These are phyloP conservation scores for Anastrepha obliqua DNA, from an alignment of 1,140 invertebrate species.

Conservation along the genomic window DNA sequence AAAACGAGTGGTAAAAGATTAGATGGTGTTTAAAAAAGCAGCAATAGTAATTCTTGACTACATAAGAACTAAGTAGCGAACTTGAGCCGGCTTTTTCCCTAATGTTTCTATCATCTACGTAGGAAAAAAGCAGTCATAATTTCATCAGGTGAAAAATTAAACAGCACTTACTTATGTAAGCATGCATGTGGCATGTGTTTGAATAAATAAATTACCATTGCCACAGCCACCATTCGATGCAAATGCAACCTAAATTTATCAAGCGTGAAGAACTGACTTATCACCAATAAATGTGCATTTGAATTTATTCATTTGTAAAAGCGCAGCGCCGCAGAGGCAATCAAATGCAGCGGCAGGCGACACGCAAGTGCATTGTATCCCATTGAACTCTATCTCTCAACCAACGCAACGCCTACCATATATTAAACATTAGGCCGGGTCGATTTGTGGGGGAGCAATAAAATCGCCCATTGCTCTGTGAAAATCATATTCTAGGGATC, in stretches of 20 bases:
- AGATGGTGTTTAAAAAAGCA: too few species aligned
- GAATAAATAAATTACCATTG: conserved; percentile 33
- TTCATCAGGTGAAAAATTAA: conserved; percentile 1
- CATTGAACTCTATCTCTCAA: not conserved
- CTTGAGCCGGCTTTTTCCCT: not conserved
- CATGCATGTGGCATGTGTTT: not conserved
- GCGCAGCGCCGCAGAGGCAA: not conserved
- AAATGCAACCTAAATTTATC: conserved; percentile 54
- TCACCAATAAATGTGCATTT: conserved; percentile 46
- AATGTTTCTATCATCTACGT: not conserved
- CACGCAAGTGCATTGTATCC: conserved; percentile 15
- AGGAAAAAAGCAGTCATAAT: not conserved
- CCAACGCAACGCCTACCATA: too few species aligned
- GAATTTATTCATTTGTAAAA: conserved; percentile 29
- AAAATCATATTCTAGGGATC: too few species aligned
- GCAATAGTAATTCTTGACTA: too few species aligned
- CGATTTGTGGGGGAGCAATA: too few species aligned
- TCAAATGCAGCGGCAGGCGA: conserved; percentile 1
- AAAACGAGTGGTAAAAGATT: too few species aligned
- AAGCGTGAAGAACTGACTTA: conserved; percentile 52
- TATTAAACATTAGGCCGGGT: too few species aligned
- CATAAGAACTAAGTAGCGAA: too few species aligned
- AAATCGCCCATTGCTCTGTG: too few species aligned
- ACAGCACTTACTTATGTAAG: not conserved
- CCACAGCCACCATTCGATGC: conserved; percentile 39